Conservation (phyloP, 2,888 invertebrate genomes). For the Harpalus rufipes region DNA sequence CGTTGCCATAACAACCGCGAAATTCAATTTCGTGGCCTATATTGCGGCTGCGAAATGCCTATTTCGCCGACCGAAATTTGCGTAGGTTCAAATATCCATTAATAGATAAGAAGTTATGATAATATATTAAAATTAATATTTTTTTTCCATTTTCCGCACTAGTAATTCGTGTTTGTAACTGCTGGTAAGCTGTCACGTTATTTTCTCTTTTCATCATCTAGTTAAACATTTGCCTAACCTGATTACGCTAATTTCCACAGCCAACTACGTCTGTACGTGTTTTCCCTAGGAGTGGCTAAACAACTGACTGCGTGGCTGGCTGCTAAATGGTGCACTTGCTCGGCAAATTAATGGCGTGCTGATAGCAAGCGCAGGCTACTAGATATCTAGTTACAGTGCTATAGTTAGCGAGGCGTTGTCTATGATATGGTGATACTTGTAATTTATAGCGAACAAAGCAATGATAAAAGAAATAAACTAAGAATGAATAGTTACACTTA, state of each 20-base stretch:
- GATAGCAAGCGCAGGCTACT: slow-evolving; percentile 13
- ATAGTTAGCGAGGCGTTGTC: background rate
- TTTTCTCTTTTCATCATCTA: slow-evolving; percentile 1
- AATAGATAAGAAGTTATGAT: too few species aligned
- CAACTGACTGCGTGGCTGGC: background rate
- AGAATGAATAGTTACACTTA: too few species aligned
- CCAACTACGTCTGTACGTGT: background rate
- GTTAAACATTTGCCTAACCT: slow-evolving; percentile 13
- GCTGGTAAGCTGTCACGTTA: background rate
- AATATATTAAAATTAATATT: too few species aligned
- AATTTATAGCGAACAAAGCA: too few species aligned
- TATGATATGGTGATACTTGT: background rate
- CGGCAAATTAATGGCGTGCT: slow-evolving; percentile 4
- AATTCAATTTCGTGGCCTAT: too few species aligned
- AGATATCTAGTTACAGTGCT: slow-evolving; percentile 14
- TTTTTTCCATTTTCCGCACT: background rate
- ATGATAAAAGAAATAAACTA: too few species aligned
- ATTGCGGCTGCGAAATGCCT: too few species aligned
- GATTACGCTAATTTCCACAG: background rate
- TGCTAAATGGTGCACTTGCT: slow-evolving; percentile 19
- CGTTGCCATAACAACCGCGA: too few species aligned
- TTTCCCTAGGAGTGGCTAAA: slow-evolving; percentile 14
- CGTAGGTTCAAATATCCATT: too few species aligned
- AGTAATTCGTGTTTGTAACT: background rate
- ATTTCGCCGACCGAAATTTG: too few species aligned